Conservation (phyloP, 2,113 vertebrate species). For the Pantherophis guttatus region DNA sequence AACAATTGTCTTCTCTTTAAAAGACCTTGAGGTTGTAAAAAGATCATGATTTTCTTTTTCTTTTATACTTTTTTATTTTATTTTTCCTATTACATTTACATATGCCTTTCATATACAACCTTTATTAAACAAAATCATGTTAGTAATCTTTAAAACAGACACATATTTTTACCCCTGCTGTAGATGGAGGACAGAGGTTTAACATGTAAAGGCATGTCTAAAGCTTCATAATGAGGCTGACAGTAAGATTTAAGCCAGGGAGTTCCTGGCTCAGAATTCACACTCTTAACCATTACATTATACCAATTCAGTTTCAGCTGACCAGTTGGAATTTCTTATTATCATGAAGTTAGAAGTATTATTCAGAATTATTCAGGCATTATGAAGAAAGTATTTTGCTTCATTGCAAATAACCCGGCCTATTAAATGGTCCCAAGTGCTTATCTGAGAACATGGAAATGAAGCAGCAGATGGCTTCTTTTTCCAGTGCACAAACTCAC, state of each 20-base stretch:
- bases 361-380: slow-evolving; percentile 3
- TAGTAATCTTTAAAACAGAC: background rate
- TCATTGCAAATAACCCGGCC: background rate
- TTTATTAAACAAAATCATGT: background rate
- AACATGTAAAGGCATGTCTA: background rate
- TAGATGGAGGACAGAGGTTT: background rate
- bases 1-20: background rate
- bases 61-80: background rate
- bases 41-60: background rate
- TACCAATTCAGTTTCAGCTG: background rate
- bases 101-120: background rate
- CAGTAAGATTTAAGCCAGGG: background rate
- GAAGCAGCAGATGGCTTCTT: background rate
- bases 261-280: background rate
- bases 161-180: background rate
- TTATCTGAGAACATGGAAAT: slow-evolving; percentile 38
- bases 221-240: background rate
- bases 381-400: background rate
- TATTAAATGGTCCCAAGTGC: slow-evolving; percentile 20
- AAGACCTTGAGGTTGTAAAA: background rate
- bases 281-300: background rate
- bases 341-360: slow-evolving; percentile 33
- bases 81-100: background rate
- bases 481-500: slow-evolving; percentile 7
- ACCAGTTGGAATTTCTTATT: background rate